These are phyloP conservation scores for Gasterosteus aculeatus DNA, from an alignment of 2,113 vertebrate species.

Conservation along the genomic window DNA sequence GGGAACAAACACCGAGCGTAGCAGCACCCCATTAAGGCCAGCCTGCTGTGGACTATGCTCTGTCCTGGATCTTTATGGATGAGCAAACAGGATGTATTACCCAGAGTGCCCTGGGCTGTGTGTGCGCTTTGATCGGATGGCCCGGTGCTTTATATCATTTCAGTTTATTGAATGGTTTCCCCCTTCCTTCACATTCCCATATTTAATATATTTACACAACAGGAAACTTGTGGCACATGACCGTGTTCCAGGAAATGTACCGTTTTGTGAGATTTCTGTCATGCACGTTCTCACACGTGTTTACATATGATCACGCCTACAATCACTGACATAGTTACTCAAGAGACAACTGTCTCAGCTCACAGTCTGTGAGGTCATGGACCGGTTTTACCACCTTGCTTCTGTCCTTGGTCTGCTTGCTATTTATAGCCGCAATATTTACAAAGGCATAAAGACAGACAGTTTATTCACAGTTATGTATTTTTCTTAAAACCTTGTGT, in stretches of 20 bases:
- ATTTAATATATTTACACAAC: constrained; percentile 71
- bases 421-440: constrained; percentile 73
- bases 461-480: constrained; percentile 28
- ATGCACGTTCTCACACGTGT: constrained; percentile 21
- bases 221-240: constrained; percentile 73
- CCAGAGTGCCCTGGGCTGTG: constrained; percentile 41
- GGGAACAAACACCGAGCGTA: constrained; percentile 47
- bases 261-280: constrained; percentile 50
- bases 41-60: constrained; percentile 68
- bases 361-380: constrained; percentile 60
- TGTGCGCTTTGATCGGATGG: constrained; percentile 51
- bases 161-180: constrained; percentile 37
- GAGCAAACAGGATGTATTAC: constrained; percentile 70
- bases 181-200: constrained; percentile 59
- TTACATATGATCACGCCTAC: constrained; percentile 18
- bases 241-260: constrained; percentile 58
- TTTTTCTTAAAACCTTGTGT: constrained; percentile 18
- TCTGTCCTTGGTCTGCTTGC: constrained; percentile 57
- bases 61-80: constrained; percentile 66
- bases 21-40: constrained; percentile 34
- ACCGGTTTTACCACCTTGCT: constrained; percentile 71
- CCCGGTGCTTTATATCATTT: constrained; percentile 58
- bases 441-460: constrained; percentile 60
- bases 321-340: constrained; percentile 28
- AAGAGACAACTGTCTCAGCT: constrained; percentile 53